Conservation (phyloP, 2,797 vertebrate genomes). For the Macroramphosus scolopax region DNA sequence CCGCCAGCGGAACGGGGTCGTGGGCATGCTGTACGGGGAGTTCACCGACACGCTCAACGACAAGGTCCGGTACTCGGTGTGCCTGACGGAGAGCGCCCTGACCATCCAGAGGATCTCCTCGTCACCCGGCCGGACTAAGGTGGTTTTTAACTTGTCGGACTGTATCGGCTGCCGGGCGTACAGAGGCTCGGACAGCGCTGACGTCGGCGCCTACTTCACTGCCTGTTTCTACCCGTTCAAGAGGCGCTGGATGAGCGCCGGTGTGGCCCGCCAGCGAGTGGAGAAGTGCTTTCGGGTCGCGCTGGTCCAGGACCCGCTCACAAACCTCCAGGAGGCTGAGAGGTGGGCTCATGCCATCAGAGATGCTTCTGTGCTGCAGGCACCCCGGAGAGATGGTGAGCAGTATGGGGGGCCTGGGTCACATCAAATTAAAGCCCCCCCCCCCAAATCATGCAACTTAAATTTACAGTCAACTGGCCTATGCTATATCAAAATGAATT, state of each 20-base stretch:
- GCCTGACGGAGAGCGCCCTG: conserved; percentile 76
- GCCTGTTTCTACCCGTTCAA: conserved; percentile 82
- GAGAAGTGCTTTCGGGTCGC: conserved; percentile 81
- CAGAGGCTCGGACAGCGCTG: conserved; percentile 60
- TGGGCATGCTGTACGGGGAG: conserved; percentile 70
- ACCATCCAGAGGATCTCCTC: conserved; percentile 71
- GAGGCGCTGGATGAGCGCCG: conserved; percentile 76
- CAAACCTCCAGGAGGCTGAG: conserved; percentile 79
- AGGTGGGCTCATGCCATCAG: conserved; percentile 75
- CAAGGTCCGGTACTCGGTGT: conserved; percentile 73
- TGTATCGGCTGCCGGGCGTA: conserved; percentile 81
- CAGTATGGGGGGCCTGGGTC: conserved; percentile 1
- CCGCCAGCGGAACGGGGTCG: conserved; percentile 56
- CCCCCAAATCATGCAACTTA: no score
- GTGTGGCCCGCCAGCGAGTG: conserved; percentile 75
- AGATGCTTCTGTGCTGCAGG: conserved; percentile 62
- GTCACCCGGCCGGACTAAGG: conserved; percentile 50
- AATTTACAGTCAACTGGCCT: no score
- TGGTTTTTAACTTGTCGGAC: conserved; percentile 76
- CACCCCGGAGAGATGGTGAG: conserved; percentile 71
- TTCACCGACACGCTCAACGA: conserved; percentile 70
- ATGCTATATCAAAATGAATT: no score
- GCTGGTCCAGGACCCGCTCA: conserved; percentile 63
- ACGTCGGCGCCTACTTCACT: conserved; percentile 80
- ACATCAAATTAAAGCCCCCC: no score